These are phyloP conservation scores for Pandion haliaetus DNA, from an alignment of 2,113 vertebrate genomes.

Conservation along the genomic window DNA sequence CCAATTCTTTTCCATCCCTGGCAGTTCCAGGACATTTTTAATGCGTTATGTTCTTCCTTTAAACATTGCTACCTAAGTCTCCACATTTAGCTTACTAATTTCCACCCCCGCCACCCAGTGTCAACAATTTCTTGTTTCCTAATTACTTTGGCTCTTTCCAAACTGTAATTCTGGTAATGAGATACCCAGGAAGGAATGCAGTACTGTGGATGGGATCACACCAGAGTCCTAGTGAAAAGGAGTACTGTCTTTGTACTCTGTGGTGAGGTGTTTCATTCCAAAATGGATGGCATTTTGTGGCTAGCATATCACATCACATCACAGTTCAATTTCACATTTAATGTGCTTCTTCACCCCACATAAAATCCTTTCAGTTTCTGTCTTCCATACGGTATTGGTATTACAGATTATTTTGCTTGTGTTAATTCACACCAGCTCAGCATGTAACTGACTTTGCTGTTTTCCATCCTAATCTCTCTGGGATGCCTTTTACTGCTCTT, in stretches of 20 bases:
- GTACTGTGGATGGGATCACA: neutral
- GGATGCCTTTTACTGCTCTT: neutral
- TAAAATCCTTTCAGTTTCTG: neutral
- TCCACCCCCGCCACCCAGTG: neutral
- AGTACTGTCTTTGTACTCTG: neutral
- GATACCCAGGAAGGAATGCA: neutral
- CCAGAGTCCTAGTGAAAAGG: neutral
- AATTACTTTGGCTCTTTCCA: neutral
- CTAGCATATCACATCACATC: neutral
- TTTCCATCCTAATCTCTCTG: neutral
- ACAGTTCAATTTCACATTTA: neutral
- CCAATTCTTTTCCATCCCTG: neutral
- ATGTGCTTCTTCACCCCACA: neutral
- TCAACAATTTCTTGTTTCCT: conserved; percentile 1
- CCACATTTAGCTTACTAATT: conserved; percentile 8
- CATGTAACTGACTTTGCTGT: neutral
- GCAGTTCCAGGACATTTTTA: neutral
- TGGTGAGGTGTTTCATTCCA: neutral
- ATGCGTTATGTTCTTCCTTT: neutral
- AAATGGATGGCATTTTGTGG: neutral
- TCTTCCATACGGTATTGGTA: neutral
- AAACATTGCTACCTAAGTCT: neutral
- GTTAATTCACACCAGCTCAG: neutral
- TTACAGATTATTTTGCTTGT: conserved; percentile 1
- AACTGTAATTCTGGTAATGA: neutral